Base-by-base conservation (phyloP, 2,113 vertebrate genomes). In the Cavia porcellus region DNA sequence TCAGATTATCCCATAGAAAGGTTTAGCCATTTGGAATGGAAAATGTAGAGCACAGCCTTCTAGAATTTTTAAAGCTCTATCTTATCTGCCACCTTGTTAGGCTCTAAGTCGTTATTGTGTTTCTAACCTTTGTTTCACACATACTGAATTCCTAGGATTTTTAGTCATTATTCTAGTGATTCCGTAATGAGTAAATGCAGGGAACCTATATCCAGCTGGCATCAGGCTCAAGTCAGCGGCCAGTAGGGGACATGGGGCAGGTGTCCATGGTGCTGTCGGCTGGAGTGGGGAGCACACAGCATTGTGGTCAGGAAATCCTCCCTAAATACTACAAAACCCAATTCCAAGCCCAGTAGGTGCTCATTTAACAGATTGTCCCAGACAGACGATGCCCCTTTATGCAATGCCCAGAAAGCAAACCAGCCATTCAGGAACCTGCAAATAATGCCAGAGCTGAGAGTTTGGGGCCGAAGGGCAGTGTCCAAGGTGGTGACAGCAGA, bases 231-330 rank as follows among this genome's bases (percentile, higher is more conserved):
- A 85, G 72, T 19, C 42, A 17, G 59, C 30, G 50, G n/a, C 30
- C 38, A 57, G 22, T 6, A 35, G 4, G 52, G 20, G 72, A 19
- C 11, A 1, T 0, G 28, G 32, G 47, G 12, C 11, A n/a, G 32
- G 55, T 19, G 7, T 68, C 14, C 2, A 2, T 19, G 32, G 8
- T 11, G 0, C 22, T n/a, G 0, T 19, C 28, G 59, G 64, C 19
- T 9, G 0, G 20, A n/a, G 4, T 9, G 20, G 25, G 6, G 10
- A 10, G 11, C 75, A 82, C 4, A 8, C 52, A 15, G 47, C 47
- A 35, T 17, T 2, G 28, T 59, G 59, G 22, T 75, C 15, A 85
- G 59, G 80, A 89, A 47, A 24, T 64, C 59, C n/a, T 66, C 62
- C 80, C 86, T 57, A 28, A 38, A 9, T 25, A 4, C 2, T 50